Conservation (phyloP, 2,888 invertebrate species). For the Plagodis pulveraria region DNA sequence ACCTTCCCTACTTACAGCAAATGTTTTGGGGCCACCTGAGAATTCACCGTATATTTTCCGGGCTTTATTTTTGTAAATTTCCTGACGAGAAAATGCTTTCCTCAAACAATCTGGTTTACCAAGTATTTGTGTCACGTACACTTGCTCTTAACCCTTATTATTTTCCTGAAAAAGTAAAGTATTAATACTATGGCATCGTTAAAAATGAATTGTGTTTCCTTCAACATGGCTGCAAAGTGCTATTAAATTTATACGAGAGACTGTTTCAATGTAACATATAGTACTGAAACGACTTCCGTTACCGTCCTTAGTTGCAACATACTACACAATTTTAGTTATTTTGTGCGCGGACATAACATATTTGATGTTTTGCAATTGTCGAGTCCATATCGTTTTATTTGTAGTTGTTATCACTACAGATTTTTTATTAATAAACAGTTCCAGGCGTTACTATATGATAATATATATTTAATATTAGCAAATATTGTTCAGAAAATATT, state of each 20-base stretch:
- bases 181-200: conserved; percentile 60
- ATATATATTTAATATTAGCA: no score
- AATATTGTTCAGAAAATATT: no score
- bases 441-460: no score
- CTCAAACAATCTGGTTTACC: conserved; percentile 21
- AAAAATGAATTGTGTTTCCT: conserved; percentile 71
- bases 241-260: conserved; percentile 68
- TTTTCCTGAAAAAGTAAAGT: conserved; percentile 31
- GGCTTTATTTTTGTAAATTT: conserved; percentile 18
- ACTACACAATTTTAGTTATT: conserved; percentile 19
- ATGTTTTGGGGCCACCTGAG: conserved; percentile 6
- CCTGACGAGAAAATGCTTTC: conserved; percentile 8
- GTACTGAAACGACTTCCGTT: conserved; percentile 66
- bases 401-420: no score
- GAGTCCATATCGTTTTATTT: no score
- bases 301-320: conserved; percentile 50
- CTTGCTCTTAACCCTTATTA: conserved; percentile 36
- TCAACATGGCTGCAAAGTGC: conserved; percentile 55
- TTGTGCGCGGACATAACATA: conserved; percentile 19
- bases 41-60: conserved; percentile 10
- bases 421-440: no score
- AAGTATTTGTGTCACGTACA: conserved; percentile 37
- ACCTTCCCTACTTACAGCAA: conserved; percentile 9
- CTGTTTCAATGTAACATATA: conserved; percentile 65
- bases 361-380: background rate